Percentiles rank a stretch among this genome's conserved stretches.
Evolutionary conservation across 2,888 invertebrate species (phyloP).

Genomic region (Neelides folsomi): DNA sequence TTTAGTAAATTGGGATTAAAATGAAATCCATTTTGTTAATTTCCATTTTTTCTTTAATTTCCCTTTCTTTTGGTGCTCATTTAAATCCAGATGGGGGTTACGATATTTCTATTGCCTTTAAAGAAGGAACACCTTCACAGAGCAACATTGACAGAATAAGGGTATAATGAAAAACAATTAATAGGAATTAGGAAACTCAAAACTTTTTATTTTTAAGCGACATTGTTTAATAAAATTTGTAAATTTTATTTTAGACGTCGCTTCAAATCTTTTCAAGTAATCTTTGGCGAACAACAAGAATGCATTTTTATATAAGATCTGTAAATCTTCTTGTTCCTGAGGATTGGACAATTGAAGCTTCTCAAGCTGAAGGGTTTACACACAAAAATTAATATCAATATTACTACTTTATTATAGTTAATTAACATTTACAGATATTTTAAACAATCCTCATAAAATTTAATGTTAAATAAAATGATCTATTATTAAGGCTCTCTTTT

Average conservation of each 20-base stretch:
- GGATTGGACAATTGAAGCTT: not conserved
- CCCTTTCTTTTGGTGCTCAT: too few species aligned
- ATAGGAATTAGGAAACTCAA: not conserved
- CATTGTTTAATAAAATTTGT: too few species aligned
- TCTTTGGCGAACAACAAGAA: not conserved
- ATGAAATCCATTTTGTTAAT: too few species aligned
- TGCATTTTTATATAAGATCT: not conserved
- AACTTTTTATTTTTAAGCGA: not conserved
- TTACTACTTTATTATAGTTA: too few species aligned
- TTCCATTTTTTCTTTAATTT: too few species aligned
- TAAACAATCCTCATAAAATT: too few species aligned
- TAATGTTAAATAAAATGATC: not conserved
- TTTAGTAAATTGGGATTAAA: too few species aligned
- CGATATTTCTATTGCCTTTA: not conserved
- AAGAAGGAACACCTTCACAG: not conserved
- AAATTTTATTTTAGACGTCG: not conserved
- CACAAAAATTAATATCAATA: too few species aligned
- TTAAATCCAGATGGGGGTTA: constrained; percentile 1
- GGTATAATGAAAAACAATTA: not conserved
- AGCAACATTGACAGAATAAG: not conserved
- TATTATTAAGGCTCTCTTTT: constrained; percentile 9
- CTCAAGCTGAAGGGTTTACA: too few species aligned
- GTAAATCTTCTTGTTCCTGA: not conserved
- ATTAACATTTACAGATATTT: too few species aligned
- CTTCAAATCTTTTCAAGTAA: not conserved